Percentiles rank a stretch among this genome's conserved stretches.
Evolutionary conservation across 2,113 vertebrate genomes (phyloP).

Genomic region (Mastomys coucha): DNA sequence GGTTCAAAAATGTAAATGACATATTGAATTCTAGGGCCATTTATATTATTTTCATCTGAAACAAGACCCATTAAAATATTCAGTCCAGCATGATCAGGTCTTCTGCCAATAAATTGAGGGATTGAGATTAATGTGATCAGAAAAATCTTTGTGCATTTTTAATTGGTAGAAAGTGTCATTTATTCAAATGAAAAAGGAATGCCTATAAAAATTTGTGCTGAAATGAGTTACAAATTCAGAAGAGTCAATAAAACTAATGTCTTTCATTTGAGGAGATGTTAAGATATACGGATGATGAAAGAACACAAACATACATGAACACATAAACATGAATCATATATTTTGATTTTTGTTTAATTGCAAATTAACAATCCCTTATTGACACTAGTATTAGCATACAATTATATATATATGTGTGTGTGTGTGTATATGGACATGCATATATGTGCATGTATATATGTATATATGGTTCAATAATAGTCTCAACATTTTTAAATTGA

Average conservation of each 20-base stretch:
- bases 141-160: not conserved
- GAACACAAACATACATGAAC: not conserved
- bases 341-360: constrained; percentile 21
- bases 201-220: not conserved
- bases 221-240: not conserved
- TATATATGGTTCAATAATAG: not conserved
- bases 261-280: not conserved
- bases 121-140: not conserved
- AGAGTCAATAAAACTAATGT: not conserved
- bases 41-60: constrained; percentile 30
- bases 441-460: not conserved
- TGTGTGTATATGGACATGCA: no score
- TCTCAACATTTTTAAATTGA: not conserved
- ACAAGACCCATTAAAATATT: constrained; percentile 27
- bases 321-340: not conserved
- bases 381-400: not conserved
- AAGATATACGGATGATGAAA: not conserved
- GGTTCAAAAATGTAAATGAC: constrained; percentile 62
- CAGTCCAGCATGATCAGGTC: not conserved
- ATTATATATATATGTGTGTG: not conserved
- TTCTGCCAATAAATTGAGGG: not conserved
- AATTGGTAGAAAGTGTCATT: not conserved
- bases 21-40: constrained; percentile 52
- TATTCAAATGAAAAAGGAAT: not conserved
- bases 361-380: not conserved